phyloP scores from a whole-genome alignment of 2,888 invertebrate genomes.

The Drosophila prostipennis region DNA sequence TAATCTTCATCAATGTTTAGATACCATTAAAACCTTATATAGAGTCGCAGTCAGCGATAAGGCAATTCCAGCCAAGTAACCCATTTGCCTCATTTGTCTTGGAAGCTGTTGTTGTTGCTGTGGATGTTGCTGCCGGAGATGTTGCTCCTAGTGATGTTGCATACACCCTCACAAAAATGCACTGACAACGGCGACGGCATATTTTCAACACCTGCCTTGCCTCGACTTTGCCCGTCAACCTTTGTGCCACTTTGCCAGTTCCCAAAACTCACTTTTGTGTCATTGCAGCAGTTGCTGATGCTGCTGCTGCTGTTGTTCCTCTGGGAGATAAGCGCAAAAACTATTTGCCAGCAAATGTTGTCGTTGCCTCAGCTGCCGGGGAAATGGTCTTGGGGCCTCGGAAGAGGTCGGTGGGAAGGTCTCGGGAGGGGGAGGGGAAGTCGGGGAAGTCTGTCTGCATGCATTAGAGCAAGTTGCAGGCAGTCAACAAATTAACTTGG shows the following conservation, averaged over 20 bases:
- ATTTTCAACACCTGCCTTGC: slow-evolving; percentile 77
- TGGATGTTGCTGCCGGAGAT: background rate
- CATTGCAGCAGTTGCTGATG: slow-evolving; percentile 46
- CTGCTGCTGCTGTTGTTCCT: slow-evolving; percentile 27
- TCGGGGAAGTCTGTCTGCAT: slow-evolving; percentile 57
- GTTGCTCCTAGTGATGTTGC: slow-evolving; percentile 17
- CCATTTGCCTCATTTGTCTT: slow-evolving; percentile 63
- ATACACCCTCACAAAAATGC: slow-evolving; percentile 56
- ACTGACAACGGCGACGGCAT: slow-evolving; percentile 63
- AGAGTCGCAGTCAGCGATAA: slow-evolving; percentile 17
- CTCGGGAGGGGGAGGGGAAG: slow-evolving; percentile 22
- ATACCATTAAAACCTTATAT: slow-evolving; percentile 10
- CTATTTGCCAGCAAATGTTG: slow-evolving; percentile 67
- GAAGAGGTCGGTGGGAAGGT: slow-evolving; percentile 17
- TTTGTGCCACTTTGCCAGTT: slow-evolving; percentile 79
- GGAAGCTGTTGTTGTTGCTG: slow-evolving; percentile 4
- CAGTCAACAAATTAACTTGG: slow-evolving; percentile 73
- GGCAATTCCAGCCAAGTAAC: slow-evolving; percentile 55
- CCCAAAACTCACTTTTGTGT: slow-evolving; percentile 79
- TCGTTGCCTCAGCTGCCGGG: slow-evolving; percentile 58
- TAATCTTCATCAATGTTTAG: slow-evolving; percentile 26
- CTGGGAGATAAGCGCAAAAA: slow-evolving; percentile 44
- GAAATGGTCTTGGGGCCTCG: slow-evolving; percentile 16
- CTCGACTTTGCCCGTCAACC: slow-evolving; percentile 69
- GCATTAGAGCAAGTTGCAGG: slow-evolving; percentile 76